Conservation (phyloP, 64 coral and sea anemone genomes). For the Exaiptasia diaphana region DNA sequence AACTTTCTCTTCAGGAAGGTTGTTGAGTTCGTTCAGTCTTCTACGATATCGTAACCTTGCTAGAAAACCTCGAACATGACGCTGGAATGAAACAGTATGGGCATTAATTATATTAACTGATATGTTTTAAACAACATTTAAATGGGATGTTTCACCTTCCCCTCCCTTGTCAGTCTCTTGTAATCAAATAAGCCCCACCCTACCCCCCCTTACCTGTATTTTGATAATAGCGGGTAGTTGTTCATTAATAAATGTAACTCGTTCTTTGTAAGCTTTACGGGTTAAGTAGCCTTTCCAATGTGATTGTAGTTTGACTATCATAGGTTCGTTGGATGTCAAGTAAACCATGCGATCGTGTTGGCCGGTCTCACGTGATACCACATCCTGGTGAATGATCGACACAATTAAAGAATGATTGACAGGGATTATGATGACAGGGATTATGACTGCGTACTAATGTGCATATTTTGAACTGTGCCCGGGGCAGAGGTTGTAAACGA, state of each 20-base stretch:
- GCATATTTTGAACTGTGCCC: no score
- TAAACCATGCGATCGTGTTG: constrained; percentile 91
- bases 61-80: constrained; percentile 77
- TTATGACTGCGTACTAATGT: no score
- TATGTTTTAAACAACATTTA: not conserved
- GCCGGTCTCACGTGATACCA: constrained; percentile 69
- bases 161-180: not conserved
- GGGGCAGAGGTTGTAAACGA: no score
- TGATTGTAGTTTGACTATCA: constrained; percentile 77
- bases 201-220: constrained; percentile 68
- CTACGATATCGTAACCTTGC: constrained; percentile 67
- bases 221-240: constrained; percentile 95
- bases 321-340: constrained; percentile 90
- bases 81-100: constrained; percentile 28
- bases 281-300: constrained; percentile 92
- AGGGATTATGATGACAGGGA: no score
- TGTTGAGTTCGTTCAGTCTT: constrained; percentile 76
- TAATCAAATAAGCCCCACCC: not conserved
- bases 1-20: constrained; percentile 66
- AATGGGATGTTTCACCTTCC: no score
- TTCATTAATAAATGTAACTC: constrained; percentile 80
- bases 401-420: no score
- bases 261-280: constrained; percentile 69
- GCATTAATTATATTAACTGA: not conserved
- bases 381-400: no score